Percentiles rank a stretch among this genome's conserved stretches.
phyloP scores from a whole-genome alignment of 2,888 invertebrate genomes.

The Hirtodrosophila duncani region DNA sequence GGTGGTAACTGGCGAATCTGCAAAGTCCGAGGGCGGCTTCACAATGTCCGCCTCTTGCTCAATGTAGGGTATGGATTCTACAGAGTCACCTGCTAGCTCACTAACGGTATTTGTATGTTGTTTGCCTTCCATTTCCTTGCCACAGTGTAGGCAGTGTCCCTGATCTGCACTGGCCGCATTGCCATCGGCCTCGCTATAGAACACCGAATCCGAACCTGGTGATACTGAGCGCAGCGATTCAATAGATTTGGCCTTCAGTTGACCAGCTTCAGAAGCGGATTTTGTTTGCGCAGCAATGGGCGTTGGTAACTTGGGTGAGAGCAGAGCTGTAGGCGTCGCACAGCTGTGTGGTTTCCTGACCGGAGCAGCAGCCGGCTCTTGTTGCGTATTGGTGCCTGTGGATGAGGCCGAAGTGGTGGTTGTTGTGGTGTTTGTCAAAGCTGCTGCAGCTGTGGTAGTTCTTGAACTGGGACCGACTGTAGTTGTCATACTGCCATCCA shows the following conservation, averaged over 20 bases:
- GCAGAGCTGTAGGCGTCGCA: conserved; percentile 50
- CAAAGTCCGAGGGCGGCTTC: conserved; percentile 92
- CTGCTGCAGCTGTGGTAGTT: background rate
- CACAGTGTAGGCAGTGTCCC: conserved; percentile 89
- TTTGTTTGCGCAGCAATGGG: conserved; percentile 36
- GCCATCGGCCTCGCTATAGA: conserved; percentile 87
- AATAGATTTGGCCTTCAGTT: conserved; percentile 89
- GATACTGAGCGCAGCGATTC: conserved; percentile 93
- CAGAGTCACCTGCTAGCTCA: conserved; percentile 71
- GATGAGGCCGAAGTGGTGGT: conserved; percentile 8
- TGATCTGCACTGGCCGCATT: conserved; percentile 80
- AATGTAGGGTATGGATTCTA: conserved; percentile 77
- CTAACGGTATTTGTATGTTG: conserved; percentile 70
- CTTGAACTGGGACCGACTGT: conserved; percentile 9
- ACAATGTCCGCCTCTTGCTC: conserved; percentile 84
- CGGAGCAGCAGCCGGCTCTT: conserved; percentile 22
- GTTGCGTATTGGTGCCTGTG: conserved; percentile 19
- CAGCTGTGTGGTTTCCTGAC: conserved; percentile 53
- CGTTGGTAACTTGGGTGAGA: conserved; percentile 35
- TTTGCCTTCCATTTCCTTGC: conserved; percentile 86
- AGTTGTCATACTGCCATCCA: conserved; percentile 64
- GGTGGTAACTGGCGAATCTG: conserved; percentile 87
- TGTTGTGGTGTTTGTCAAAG: background rate
- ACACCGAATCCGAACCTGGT: conserved; percentile 93
- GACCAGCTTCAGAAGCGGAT: conserved; percentile 68